phyloP scores from a whole-genome alignment of 2,888 invertebrate species.

The Mechanitis mazaeus region DNA sequence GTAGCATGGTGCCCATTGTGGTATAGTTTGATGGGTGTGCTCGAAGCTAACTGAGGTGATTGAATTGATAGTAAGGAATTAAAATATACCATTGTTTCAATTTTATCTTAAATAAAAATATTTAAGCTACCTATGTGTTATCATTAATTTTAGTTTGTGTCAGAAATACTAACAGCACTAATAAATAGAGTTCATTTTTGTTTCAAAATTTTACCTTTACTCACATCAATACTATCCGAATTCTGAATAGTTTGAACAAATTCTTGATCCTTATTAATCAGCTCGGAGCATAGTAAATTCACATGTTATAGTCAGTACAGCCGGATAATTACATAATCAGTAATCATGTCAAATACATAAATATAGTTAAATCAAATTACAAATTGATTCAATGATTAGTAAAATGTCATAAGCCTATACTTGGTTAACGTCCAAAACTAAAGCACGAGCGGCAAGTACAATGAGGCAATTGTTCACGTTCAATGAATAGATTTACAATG shows the following conservation, averaged over 20 bases:
- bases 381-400: slow-evolving; percentile 21
- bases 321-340: too few relatives aligned
- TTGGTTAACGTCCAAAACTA: slow-evolving; percentile 48
- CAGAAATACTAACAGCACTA: too few relatives aligned
- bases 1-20: slow-evolving; percentile 65
- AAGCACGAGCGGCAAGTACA: slow-evolving; percentile 52
- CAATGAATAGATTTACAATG: slow-evolving; percentile 65
- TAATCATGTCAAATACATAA: too few relatives aligned
- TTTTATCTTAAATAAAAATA: not conserved
- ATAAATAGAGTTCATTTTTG: too few relatives aligned
- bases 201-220: too few relatives aligned
- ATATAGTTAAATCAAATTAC: too few relatives aligned
- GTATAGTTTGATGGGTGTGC: slow-evolving; percentile 71
- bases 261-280: too few relatives aligned
- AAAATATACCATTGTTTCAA: slow-evolving; percentile 23
- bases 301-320: too few relatives aligned
- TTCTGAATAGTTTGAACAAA: too few relatives aligned
- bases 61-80: slow-evolving; percentile 47
- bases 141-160: not conserved
- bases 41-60: slow-evolving; percentile 69
- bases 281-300: too few relatives aligned
- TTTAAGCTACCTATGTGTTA: not conserved
- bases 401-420: slow-evolving; percentile 34
- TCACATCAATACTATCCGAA: too few relatives aligned
- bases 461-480: slow-evolving; percentile 59